Conservation (phyloP, 1,140 invertebrate genomes). For the Dreissena rostriformis region DNA sequence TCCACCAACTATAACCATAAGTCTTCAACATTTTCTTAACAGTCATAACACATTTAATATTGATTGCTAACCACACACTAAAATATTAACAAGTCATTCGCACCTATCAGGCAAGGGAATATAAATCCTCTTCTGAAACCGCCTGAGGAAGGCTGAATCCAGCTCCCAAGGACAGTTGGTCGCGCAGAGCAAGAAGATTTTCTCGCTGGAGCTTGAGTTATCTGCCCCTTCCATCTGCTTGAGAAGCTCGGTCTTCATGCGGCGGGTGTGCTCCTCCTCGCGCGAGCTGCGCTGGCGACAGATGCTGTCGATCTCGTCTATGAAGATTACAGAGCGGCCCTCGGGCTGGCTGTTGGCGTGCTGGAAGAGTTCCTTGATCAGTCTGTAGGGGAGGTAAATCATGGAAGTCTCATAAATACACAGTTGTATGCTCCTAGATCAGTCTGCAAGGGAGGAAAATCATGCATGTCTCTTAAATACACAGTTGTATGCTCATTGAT, state of each 20-base stretch:
- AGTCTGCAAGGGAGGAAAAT: too few relatives aligned
- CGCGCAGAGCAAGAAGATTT: slow-evolving; percentile 83
- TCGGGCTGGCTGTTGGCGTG: slow-evolving; percentile 76
- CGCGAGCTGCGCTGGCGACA: slow-evolving; percentile 82
- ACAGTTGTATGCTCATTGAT: slow-evolving; percentile 81
- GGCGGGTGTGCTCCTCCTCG: slow-evolving; percentile 83
- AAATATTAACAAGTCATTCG: neutral
- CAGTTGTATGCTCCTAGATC: too few relatives aligned
- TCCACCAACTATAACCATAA: too few relatives aligned
- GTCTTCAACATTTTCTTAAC: neutral
- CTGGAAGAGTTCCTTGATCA: slow-evolving; percentile 82
- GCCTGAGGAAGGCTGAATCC: slow-evolving; percentile 84
- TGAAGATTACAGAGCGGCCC: slow-evolving; percentile 82
- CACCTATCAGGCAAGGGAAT: slow-evolving; percentile 84
- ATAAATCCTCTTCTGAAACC: slow-evolving; percentile 85
- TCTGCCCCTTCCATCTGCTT: slow-evolving; percentile 83
- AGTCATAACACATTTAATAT: neutral
- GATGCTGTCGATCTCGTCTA: slow-evolving; percentile 85
- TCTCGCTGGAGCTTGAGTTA: slow-evolving; percentile 67
- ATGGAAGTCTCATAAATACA: too few relatives aligned
- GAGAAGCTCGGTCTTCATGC: slow-evolving; percentile 84
- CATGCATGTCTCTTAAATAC: too few relatives aligned
- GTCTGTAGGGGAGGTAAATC: slow-evolving; percentile 69
- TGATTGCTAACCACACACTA: neutral
- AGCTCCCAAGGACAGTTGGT: slow-evolving; percentile 87